Evolutionary conservation across 1,140 invertebrate genomes (phyloP).

Genomic region (Eueides isabella): DNA sequence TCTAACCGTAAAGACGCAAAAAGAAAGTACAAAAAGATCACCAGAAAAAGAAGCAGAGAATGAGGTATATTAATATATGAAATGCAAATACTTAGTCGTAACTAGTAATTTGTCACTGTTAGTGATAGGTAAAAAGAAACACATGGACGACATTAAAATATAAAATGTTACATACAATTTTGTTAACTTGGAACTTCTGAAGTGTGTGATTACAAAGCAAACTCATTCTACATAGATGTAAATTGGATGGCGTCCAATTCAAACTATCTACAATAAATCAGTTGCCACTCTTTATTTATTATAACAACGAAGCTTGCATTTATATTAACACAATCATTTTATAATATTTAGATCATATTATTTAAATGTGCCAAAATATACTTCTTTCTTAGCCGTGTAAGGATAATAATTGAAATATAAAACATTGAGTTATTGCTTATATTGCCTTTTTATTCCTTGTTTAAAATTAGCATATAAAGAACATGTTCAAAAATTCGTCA

Average conservation of each 20-base stretch:
- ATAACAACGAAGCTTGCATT: slow-evolving; percentile 28
- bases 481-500: too few relatives aligned
- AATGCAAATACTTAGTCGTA: not conserved
- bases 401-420: not conserved
- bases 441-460: too few relatives aligned
- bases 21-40: slow-evolving; percentile 58
- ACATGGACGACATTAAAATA: slow-evolving; percentile 17
- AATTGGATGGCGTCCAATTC: slow-evolving; percentile 44
- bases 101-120: not conserved
- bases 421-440: not conserved
- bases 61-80: slow-evolving; percentile 53
- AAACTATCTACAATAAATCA: slow-evolving; percentile 43
- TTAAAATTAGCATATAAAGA: too few relatives aligned
- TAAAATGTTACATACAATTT: slow-evolving; percentile 39
- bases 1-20: slow-evolving; percentile 58
- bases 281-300: slow-evolving; percentile 35
- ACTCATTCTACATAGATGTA: slow-evolving; percentile 39
- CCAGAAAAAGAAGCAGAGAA: slow-evolving; percentile 52
- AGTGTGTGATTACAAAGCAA: slow-evolving; percentile 45
- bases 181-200: slow-evolving; percentile 34
- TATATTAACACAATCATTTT: slow-evolving; percentile 17
- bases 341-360: not conserved
- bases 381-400: not conserved
- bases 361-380: not conserved
- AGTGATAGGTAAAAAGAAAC: slow-evolving; percentile 13